Evolutionary conservation across 1,140 invertebrate species (phyloP).

Genomic region (Calosoma granatense): DNA sequence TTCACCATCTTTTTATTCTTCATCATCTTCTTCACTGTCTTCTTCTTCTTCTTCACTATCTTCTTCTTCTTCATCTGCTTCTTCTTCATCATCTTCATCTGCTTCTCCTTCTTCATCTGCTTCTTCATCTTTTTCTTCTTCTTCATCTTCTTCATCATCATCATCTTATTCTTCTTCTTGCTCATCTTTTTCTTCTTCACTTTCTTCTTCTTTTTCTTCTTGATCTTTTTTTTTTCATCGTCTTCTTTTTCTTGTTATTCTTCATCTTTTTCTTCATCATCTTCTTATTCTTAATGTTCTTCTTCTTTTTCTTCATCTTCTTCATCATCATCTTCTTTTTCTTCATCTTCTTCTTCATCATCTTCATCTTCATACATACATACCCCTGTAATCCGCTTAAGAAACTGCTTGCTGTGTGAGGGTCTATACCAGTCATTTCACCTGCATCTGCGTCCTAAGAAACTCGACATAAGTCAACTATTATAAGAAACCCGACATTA

Average conservation of each 20-base stretch:
- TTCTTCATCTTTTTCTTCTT: background rate
- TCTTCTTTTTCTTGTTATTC: background rate
- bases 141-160: background rate
- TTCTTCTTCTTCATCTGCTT: background rate
- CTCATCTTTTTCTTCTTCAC: background rate
- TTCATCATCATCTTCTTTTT: too few relatives aligned
- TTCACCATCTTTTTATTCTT: background rate
- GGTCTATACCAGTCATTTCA: too few relatives aligned
- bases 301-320: too few relatives aligned
- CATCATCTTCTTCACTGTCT: background rate
- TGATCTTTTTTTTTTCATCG: background rate
- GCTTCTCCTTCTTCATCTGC: background rate
- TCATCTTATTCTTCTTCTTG: background rate
- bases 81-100: background rate
- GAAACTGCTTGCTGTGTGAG: too few relatives aligned
- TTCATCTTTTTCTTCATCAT: too few relatives aligned
- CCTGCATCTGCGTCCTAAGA: too few relatives aligned
- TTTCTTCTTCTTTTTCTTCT: slow-evolving; percentile 1
- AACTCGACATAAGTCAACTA: slow-evolving; percentile 53
- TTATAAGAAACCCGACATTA: slow-evolving; percentile 59
- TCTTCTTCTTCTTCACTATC: background rate
- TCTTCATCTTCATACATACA: too few relatives aligned
- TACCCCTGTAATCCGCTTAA: too few relatives aligned
- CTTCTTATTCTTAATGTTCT: too few relatives aligned
- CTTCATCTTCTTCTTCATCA: too few relatives aligned